A percentile compares a stretch with the other conserved stretches of the same genome.
Conservation (phyloP, 1,140 invertebrate species). For the Sipha flava region DNA sequence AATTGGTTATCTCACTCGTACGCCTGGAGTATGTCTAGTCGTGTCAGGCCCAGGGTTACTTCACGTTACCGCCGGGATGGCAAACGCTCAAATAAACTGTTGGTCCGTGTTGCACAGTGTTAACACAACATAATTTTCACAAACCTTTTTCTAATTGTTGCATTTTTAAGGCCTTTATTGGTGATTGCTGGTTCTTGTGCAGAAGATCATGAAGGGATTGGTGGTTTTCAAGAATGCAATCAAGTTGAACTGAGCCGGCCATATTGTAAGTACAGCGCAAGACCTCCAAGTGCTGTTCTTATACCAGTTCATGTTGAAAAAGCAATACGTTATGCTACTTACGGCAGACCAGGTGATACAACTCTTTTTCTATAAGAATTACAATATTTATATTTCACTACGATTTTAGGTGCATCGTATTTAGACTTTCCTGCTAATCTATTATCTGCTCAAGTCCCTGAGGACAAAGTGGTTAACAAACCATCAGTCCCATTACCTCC, state of each 20-base stretch:
- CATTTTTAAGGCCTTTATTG: constrained; percentile 62
- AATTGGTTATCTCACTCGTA: constrained; percentile 79
- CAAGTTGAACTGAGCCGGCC: constrained; percentile 76
- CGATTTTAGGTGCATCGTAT: constrained; percentile 60
- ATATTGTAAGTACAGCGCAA: constrained; percentile 83
- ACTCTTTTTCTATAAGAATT: not conserved
- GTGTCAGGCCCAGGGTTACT: constrained; percentile 92
- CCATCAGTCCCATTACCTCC: constrained; percentile 52
- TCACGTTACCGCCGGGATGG: constrained; percentile 86
- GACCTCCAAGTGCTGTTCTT: constrained; percentile 68
- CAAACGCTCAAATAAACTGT: constrained; percentile 91
- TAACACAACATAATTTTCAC: not conserved
- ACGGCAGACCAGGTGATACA: constrained; percentile 66
- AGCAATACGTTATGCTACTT: constrained; percentile 71
- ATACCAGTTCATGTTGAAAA: constrained; percentile 90
- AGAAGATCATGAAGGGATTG: constrained; percentile 83
- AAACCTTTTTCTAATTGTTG: not conserved
- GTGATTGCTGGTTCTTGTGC: constrained; percentile 86
- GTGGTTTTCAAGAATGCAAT: constrained; percentile 90
- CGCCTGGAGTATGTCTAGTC: constrained; percentile 83
- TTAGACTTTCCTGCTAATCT: constrained; percentile 84
- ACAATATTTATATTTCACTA: not conserved
- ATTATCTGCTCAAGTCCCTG: constrained; percentile 44
- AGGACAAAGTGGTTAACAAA: not conserved
- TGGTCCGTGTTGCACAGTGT: constrained; percentile 53